Conservation (phyloP, 2,888 invertebrate genomes). For the Mycalesis mineus region DNA sequence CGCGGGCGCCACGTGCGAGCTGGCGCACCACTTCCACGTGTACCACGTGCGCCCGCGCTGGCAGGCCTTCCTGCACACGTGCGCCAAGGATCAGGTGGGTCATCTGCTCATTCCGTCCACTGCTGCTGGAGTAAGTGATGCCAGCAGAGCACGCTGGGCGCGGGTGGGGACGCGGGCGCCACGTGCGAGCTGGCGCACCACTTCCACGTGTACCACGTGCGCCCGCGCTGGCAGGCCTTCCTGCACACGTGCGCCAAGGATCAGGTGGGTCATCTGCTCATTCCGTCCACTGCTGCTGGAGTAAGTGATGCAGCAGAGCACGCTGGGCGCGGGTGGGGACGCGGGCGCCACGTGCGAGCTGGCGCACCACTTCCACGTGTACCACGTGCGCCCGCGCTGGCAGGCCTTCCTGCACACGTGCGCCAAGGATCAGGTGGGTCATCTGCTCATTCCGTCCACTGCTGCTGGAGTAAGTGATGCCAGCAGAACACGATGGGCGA, state of each 20-base stretch:
- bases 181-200: slow-evolving; percentile 99
- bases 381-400: slow-evolving; percentile 95
- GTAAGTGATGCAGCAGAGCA: slow-evolving; percentile 92
- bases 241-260: slow-evolving; percentile 43
- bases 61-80: slow-evolving; percentile 85
- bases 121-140: slow-evolving; percentile 89
- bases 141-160: slow-evolving; percentile 90
- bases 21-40: slow-evolving; percentile 98
- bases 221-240: slow-evolving; percentile 96
- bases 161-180: slow-evolving; percentile 90
- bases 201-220: slow-evolving; percentile 96
- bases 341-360: slow-evolving; percentile 98
- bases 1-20: slow-evolving; percentile 97
- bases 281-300: too few species aligned
- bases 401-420: slow-evolving; percentile 83
- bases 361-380: slow-evolving; percentile 97
- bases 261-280: too few species aligned
- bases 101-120: too few species aligned
- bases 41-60: slow-evolving; percentile 95
- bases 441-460: too few species aligned
- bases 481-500: slow-evolving; percentile 92
- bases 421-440: slow-evolving; percentile 50
- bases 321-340: slow-evolving; percentile 88
- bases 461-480: slow-evolving; percentile 88
- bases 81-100: slow-evolving; percentile 51